Base-by-base conservation (phyloP, 2,888 invertebrate genomes). In the Eremobia ochroleuca region DNA sequence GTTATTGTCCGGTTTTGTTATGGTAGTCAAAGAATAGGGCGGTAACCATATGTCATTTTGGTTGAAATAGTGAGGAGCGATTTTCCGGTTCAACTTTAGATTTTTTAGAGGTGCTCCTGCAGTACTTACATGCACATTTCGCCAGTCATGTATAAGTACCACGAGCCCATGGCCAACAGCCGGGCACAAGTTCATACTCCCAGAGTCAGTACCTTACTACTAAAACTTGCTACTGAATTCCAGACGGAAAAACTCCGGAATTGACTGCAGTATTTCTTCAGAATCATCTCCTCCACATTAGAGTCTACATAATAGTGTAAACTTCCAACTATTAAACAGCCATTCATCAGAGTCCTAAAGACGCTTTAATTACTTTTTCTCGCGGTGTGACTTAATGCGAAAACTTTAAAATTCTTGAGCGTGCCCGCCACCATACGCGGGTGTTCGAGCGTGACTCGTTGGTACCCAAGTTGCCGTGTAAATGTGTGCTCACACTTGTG, bases 381-480 rank as follows among this genome's bases (percentile, higher is more conserved):
- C 86, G 69, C 79, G 74, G 83, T 82, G 87, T 82, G 84, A 85
- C 83, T 88, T 95, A 95, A 96, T 96, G 95, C 79, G 95, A 93
- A 95, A 95, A 95, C 95, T 96, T 95, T 92, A 92, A 93, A 94
- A 92, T 92, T 92, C 92, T 92, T 91, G 77, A 76, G 81, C 90
- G 85, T 89, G 73, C 77, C 76, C 76, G 85, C 81, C 85, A 71
- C 83, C 82, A 88, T 89, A 88, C 86, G 87, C 72, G 88, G 86
- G 90, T 89, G 91, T 80, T 88, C 82, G 72, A 86, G 93, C 91
- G 93, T 90, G 93, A 92, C 92, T 93, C 92, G 94, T 94, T 92
- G 92, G 91, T 90, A 91, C 92, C 93, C 90, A 95, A 95, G 95
- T 92, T 94, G 92, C 92, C 95, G 94, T 95, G 94, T 92, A 94